These are phyloP conservation scores for Marcusenius ussheri DNA, from an alignment of 2,113 vertebrate species.

Conservation along the genomic window DNA sequence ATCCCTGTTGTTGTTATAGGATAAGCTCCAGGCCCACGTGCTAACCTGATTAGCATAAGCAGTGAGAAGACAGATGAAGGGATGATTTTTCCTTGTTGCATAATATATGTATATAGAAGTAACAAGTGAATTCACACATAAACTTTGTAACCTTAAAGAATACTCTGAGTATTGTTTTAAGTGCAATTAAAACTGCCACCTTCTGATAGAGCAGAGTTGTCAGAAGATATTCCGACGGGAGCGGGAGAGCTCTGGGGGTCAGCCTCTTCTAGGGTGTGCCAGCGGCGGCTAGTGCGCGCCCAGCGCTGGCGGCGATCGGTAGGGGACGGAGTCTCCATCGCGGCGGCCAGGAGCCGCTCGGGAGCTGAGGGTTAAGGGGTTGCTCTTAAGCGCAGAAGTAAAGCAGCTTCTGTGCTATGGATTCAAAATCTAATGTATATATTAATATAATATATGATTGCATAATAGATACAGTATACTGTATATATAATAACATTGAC, in stretches of 20 bases:
- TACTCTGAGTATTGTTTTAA: not conserved
- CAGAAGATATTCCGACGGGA: slow-evolving; percentile 22
- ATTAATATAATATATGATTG: too few relatives aligned
- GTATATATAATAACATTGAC: not conserved
- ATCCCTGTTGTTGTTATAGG: not conserved
- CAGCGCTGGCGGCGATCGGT: slow-evolving; percentile 65
- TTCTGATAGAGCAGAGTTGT: slow-evolving; percentile 52
- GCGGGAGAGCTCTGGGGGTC: slow-evolving; percentile 33
- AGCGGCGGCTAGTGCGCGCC: slow-evolving; percentile 62
- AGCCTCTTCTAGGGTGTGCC: slow-evolving; percentile 53
- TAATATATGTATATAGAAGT: not conserved
- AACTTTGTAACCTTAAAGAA: not conserved
- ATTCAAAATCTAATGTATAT: not conserved
- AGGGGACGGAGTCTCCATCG: slow-evolving; percentile 63
- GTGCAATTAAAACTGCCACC: not conserved
- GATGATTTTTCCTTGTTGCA: not conserved
- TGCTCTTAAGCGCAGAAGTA: not conserved
- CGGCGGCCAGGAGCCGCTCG: not conserved
- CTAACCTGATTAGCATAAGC: not conserved
- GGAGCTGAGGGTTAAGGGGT: not conserved
- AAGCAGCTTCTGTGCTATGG: not conserved
- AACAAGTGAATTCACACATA: not conserved
- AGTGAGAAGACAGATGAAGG: not conserved
- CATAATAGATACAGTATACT: too few relatives aligned
- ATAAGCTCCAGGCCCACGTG: not conserved